These are phyloP conservation scores for Bellardia bayeri DNA, from an alignment of 2,888 invertebrate species.

Conservation along the genomic window DNA sequence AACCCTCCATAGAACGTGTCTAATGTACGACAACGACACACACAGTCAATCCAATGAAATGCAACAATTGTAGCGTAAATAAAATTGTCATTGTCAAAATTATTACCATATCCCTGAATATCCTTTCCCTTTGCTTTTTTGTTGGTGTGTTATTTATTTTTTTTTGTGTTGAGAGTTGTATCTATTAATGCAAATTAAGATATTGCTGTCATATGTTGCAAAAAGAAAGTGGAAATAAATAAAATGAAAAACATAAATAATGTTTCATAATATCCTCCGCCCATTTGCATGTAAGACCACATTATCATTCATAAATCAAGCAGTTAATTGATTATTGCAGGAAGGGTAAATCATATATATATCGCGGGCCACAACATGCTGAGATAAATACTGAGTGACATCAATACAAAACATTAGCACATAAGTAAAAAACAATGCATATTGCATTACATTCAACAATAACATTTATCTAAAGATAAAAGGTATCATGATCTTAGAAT, in stretches of 20 bases:
- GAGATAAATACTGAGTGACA: background rate
- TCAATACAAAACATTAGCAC: no score
- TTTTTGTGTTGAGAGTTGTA: constrained; percentile 49
- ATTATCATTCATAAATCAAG: constrained; percentile 84
- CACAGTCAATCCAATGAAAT: constrained; percentile 69
- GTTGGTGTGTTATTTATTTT: background rate
- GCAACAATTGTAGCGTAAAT: constrained; percentile 76
- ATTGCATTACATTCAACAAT: no score
- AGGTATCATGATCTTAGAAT: no score
- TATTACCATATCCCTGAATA: constrained; percentile 39
- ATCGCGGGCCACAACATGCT: constrained; percentile 7
- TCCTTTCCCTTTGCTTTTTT: constrained; percentile 21
- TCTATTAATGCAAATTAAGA: constrained; percentile 82
- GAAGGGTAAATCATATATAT: constrained; percentile 44
- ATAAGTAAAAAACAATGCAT: no score
- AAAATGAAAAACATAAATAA: constrained; percentile 52
- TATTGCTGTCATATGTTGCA: constrained; percentile 80
- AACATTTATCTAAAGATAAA: no score
- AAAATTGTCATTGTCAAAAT: constrained; percentile 65
- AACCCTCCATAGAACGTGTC: constrained; percentile 69
- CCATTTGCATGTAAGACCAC: constrained; percentile 79
- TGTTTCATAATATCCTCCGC: constrained; percentile 56
- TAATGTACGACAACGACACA: constrained; percentile 45
- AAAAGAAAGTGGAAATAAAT: constrained; percentile 51
- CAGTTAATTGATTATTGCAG: constrained; percentile 79